A percentile compares a stretch with the other conserved stretches of the same genome.
These are phyloP conservation scores for Chitala chitala DNA, from an alignment of 2,113 vertebrate species.

Conservation along the genomic window DNA sequence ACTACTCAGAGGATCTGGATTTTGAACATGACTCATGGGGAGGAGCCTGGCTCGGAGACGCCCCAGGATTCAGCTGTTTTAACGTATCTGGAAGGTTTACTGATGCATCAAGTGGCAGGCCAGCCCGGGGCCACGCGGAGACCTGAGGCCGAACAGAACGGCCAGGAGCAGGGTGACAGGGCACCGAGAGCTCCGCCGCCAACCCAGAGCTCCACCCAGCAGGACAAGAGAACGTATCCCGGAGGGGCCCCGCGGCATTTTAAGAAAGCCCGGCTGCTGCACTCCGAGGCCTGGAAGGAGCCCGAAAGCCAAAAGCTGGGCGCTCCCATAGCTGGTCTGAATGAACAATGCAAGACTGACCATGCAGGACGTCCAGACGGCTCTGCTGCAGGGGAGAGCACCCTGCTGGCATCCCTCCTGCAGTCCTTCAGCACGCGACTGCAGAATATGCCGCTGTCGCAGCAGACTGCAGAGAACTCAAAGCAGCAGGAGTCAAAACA, in stretches of 20 bases:
- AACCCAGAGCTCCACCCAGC: slow-evolving; percentile 73
- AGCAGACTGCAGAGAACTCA: slow-evolving; percentile 75
- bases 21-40: slow-evolving; percentile 99
- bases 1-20: slow-evolving; percentile 74
- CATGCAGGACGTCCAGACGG: slow-evolving; percentile 77
- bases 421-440: slow-evolving; percentile 96
- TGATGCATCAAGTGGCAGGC: slow-evolving; percentile 97
- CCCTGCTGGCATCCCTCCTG: slow-evolving; percentile 90
- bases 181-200: slow-evolving; percentile 70
- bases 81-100: slow-evolving; percentile 99
- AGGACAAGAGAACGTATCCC: slow-evolving; percentile 60
- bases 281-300: slow-evolving; percentile 87
- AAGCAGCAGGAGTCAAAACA: slow-evolving; percentile 54
- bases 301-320: slow-evolving; percentile 73
- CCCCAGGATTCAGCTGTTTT: slow-evolving; percentile 99
- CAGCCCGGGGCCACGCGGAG: slow-evolving; percentile 80
- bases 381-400: slow-evolving; percentile 90
- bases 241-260: slow-evolving; percentile 84
- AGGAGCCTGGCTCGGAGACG: slow-evolving; percentile 99
- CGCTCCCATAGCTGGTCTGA: slow-evolving; percentile 72
- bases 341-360: slow-evolving; percentile 76
- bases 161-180: slow-evolving; percentile 77
- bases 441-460: slow-evolving; percentile 89
- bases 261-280: slow-evolving; percentile 89
- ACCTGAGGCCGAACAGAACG: slow-evolving; percentile 69